Conservation (phyloP, 1,140 invertebrate genomes). For the Telenomus remus region DNA sequence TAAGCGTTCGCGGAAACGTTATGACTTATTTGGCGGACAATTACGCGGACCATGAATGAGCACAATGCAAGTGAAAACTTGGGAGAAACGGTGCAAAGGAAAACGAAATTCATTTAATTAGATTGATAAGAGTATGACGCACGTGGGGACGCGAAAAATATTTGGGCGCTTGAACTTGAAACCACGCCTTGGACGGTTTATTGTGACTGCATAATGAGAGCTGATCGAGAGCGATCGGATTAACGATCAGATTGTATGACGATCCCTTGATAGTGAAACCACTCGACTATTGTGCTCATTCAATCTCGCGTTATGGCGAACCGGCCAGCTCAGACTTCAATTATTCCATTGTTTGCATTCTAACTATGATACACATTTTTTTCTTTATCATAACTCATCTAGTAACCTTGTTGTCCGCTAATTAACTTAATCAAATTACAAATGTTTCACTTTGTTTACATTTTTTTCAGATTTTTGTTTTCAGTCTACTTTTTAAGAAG, state of each 20-base stretch:
- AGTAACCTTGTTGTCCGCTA: no score
- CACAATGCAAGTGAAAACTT: conserved; percentile 43
- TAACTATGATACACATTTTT: neutral
- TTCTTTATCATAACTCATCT: neutral
- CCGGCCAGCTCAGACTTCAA: conserved; percentile 15
- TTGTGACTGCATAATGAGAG: conserved; percentile 15
- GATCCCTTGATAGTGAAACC: conserved; percentile 43
- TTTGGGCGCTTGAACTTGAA: conserved; percentile 28
- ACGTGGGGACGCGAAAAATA: neutral
- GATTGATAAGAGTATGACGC: neutral
- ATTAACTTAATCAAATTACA: no score
- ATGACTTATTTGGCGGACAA: conserved; percentile 46
- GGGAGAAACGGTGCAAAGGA: conserved; percentile 25
- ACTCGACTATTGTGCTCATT: conserved; percentile 45
- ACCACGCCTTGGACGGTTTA: conserved; percentile 1
- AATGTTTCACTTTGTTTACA: no score
- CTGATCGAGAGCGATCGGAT: conserved; percentile 39
- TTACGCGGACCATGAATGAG: conserved; percentile 9
- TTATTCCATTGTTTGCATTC: conserved; percentile 29
- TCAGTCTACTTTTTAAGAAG: no score
- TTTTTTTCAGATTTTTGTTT: no score
- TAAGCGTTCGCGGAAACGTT: conserved; percentile 32
- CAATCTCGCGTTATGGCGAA: conserved; percentile 12
- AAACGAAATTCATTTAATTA: conserved; percentile 37
- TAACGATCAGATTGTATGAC: conserved; percentile 40